Conservation (phyloP, 2,113 vertebrate species). For the Stigmatopora argus region DNA sequence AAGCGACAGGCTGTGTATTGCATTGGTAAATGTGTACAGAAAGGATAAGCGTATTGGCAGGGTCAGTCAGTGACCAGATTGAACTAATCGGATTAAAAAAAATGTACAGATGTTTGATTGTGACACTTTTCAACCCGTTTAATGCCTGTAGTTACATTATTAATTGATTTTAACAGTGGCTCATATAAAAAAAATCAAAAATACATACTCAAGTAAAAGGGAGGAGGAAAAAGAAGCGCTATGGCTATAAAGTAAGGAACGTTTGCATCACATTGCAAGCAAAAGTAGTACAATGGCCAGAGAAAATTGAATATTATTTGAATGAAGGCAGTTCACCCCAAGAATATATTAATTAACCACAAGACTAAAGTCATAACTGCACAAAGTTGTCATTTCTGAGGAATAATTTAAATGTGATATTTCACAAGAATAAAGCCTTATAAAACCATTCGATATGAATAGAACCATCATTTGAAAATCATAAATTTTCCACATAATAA, state of each 20-base stretch:
- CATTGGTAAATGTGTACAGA: conserved; percentile 40
- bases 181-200: too few relatives aligned
- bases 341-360: too few relatives aligned
- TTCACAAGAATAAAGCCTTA: too few relatives aligned
- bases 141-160: conserved; percentile 1
- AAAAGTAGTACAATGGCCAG: not conserved
- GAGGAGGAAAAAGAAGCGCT: not conserved
- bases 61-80: conserved; percentile 27
- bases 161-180: not conserved
- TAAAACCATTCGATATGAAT: too few relatives aligned
- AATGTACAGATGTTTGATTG: conserved; percentile 47
- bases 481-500: too few relatives aligned
- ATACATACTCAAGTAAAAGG: not conserved
- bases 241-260: not conserved
- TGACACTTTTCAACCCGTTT: conserved; percentile 17
- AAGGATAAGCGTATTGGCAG: conserved; percentile 41
- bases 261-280: too few relatives aligned
- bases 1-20: conserved; percentile 17
- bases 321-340: too few relatives aligned
- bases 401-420: too few relatives aligned
- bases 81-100: conserved; percentile 43
- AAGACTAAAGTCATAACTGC: too few relatives aligned
- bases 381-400: too few relatives aligned
- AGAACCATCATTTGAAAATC: too few relatives aligned
- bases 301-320: not conserved